Base-by-base conservation (phyloP, 2,888 invertebrate species). In the Pediacus dermestoides region DNA sequence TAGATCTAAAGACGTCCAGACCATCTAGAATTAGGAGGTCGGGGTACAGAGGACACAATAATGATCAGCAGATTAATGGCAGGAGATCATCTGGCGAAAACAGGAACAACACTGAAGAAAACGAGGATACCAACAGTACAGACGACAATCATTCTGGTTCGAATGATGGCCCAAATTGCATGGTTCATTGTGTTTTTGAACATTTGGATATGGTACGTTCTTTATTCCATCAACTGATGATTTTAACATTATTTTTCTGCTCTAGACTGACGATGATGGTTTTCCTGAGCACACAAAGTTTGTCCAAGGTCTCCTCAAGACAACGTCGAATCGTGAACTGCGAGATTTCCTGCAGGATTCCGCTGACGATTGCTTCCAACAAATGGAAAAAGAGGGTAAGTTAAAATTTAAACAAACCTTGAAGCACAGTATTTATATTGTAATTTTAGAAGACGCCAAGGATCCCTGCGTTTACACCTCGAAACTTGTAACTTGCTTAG, bases 341-440 rank as follows among this genome's bases (percentile, higher is more conserved):
- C 74, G 73, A 12, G 81, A 82, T 59, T 85, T 86, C 52, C 67
- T 85, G 2, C 78, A 80, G 51, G 83, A 86, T 59, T 76, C 82
- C 0, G 75, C 82, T 28, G 77, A 81, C 45, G 81, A 84, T 48
- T 87, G 87, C 54, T 86, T 84, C 53, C 80, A 79, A 50, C 39
- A 54, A 37, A 39, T 57, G 16, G 53, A 57, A 4, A 3, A 28
- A 4, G 36, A 52, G 41, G 53, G 52, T 55, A 46, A 39, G 39
- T 42, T 37, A 23, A 10, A 31, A 21, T 16, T 16, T 11, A 18
- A 4, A 35, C 23, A 9, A 25, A 12, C 1, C 2, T 18, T 31
- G 6, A 16, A 16, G 16, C 9, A 30, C 18, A 10, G 11, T 28
- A 27, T 26, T 23, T n/a, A 16, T n/a, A n/a, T n/a, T n/a, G n/a